These are phyloP conservation scores for Myanophis thanlyinensis DNA, from an alignment of 2,113 vertebrate species.

Conservation along the genomic window DNA sequence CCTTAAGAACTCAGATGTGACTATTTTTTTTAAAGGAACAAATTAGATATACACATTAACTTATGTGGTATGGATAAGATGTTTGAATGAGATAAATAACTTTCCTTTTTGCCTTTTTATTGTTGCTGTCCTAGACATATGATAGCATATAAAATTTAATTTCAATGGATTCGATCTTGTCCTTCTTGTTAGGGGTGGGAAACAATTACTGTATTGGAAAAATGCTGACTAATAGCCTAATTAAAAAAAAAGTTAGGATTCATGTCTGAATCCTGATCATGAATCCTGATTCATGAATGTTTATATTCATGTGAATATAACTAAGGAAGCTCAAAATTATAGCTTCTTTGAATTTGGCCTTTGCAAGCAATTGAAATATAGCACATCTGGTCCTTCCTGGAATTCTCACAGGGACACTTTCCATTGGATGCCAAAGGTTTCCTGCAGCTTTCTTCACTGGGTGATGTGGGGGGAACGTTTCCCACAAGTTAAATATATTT, in stretches of 20 bases:
- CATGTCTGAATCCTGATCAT: too few relatives aligned
- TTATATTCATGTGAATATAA: too few relatives aligned
- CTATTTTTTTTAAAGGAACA: conserved; percentile 10
- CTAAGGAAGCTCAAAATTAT: conserved; percentile 71
- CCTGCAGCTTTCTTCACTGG: conserved; percentile 8
- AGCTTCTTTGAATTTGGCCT: conserved; percentile 57
- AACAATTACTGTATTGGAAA: conserved; percentile 66
- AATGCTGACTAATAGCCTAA: conserved; percentile 63
- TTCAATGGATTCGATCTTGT: conserved; percentile 58
- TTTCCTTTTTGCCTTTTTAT: conserved; percentile 47
- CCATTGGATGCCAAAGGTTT: conserved; percentile 39
- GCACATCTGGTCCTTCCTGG: conserved; percentile 69
- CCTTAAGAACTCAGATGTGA: conserved; percentile 12
- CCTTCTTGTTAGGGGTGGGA: conserved; percentile 66
- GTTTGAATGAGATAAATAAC: conserved; percentile 66
- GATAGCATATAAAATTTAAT: conserved; percentile 74
- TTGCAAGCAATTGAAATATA: conserved; percentile 60
- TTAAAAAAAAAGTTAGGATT: conserved; percentile 58
- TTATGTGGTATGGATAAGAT: conserved; percentile 44
- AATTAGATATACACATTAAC: conserved; percentile 24
- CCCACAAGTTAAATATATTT: conserved; percentile 13
- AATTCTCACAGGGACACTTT: conserved; percentile 66
- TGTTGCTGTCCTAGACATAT: conserved; percentile 44
- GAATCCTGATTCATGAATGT: too few relatives aligned
- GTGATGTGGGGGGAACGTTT: not conserved